Evolutionary conservation across 2,797 vertebrate species (phyloP).

Genomic region (Coracias cyanogaster): DNA sequence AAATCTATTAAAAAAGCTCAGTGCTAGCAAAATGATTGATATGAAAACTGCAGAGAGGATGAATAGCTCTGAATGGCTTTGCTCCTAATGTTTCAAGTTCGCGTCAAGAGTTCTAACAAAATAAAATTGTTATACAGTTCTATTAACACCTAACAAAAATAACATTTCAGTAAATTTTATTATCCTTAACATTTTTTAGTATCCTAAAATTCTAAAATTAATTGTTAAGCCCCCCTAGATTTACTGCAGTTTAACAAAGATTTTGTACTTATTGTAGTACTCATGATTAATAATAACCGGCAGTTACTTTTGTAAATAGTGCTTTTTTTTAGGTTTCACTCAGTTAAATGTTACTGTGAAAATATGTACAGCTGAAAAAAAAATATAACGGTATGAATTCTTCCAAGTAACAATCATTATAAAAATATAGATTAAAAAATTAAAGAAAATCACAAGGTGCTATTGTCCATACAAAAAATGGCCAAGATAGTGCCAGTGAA

Average conservation of each 20-base stretch:
- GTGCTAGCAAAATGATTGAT: conserved; percentile 66
- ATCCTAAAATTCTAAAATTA: background rate
- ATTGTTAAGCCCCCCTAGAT: background rate
- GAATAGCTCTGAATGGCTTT: conserved; percentile 56
- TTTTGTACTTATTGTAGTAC: background rate
- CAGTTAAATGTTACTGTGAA: background rate
- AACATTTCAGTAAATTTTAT: background rate
- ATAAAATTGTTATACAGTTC: background rate
- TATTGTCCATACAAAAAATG: background rate
- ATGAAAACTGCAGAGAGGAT: conserved; percentile 45
- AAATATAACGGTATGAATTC: background rate
- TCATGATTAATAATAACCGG: background rate
- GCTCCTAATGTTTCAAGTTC: conserved; percentile 41
- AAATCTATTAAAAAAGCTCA: conserved; percentile 71
- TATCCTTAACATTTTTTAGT: background rate
- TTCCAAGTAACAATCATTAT: background rate
- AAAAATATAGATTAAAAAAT: background rate
- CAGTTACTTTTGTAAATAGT: background rate
- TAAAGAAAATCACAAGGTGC: background rate
- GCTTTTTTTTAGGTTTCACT: background rate
- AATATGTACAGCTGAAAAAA: background rate
- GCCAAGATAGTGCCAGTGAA: background rate
- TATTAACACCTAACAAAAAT: background rate
- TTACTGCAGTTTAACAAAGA: background rate
- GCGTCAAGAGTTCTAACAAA: conserved; percentile 3